Percentiles rank a stretch among this genome's conserved stretches.
Conservation (phyloP, 2,113 vertebrate species). For the Furnarius figulus region DNA sequence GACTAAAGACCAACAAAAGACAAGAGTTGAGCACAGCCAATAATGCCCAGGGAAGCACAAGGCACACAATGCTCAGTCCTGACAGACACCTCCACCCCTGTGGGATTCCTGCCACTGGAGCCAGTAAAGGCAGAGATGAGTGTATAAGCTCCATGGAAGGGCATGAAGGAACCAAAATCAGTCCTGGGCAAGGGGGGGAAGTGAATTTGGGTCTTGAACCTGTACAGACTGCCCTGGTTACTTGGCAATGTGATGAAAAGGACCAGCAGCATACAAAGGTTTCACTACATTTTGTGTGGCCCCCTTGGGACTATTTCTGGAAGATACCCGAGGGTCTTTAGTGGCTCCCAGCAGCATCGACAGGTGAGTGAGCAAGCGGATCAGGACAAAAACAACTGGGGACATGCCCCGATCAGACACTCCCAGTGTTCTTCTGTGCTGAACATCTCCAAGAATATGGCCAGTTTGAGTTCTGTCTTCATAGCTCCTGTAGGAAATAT, state of each 20-base stretch:
- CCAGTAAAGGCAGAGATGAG: background rate
- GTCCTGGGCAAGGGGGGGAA: background rate
- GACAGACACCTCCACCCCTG: background rate
- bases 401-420: slow-evolving; percentile 80
- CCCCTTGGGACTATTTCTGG: background rate
- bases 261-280: background rate
- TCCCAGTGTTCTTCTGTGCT: slow-evolving; percentile 56
- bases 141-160: background rate
- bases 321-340: slow-evolving; percentile 74
- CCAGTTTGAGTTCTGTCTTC: slow-evolving; percentile 85
- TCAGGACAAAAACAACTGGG: slow-evolving; percentile 74
- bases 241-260: background rate
- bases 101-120: background rate
- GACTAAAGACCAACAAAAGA: background rate
- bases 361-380: slow-evolving; percentile 87
- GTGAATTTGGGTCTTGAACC: background rate
- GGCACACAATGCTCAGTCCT: background rate
- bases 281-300: background rate
- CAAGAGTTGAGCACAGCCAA: background rate
- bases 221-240: background rate
- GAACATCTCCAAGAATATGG: slow-evolving; percentile 81
- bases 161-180: background rate
- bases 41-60: background rate
- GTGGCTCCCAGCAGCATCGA: slow-evolving; percentile 84
- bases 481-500: background rate